phyloP scores from a whole-genome alignment of 2,113 vertebrate species.

The Aptenodytes forsteri region DNA sequence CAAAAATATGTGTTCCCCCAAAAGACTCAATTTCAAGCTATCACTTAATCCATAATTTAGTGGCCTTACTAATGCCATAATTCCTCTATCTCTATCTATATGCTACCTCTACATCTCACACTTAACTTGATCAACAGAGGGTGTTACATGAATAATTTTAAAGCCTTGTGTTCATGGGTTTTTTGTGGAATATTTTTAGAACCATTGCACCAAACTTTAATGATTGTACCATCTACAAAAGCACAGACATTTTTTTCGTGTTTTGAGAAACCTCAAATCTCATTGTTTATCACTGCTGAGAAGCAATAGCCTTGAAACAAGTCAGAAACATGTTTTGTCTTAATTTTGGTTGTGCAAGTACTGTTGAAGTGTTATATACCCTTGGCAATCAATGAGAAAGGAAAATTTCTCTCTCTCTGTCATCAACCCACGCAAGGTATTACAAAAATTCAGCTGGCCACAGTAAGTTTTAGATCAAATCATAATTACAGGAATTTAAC shows the following conservation, averaged over 20 bases:
- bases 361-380: not conserved
- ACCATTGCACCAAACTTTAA: not conserved
- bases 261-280: not conserved
- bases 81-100: not conserved
- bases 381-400: not conserved
- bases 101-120: not conserved
- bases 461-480: not conserved
- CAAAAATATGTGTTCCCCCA: not conserved
- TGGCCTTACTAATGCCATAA: not conserved
- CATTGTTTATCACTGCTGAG: not conserved
- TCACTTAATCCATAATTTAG: not conserved
- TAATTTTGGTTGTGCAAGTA: not conserved
- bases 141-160: not conserved
- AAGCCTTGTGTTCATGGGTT: rapidly evolving
- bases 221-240: not conserved
- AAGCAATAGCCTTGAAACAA: not conserved
- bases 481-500: not conserved
- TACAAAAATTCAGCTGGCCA: not conserved
- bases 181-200: not conserved
- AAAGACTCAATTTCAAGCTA: not conserved
- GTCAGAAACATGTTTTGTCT: not conserved
- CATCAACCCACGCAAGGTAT: not conserved
- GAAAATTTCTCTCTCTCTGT: not conserved
- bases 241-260: not conserved
- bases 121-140: not conserved